Evolutionary conservation across 2,888 invertebrate species (phyloP).

Genomic region (Malthinus seriepunctatus): DNA sequence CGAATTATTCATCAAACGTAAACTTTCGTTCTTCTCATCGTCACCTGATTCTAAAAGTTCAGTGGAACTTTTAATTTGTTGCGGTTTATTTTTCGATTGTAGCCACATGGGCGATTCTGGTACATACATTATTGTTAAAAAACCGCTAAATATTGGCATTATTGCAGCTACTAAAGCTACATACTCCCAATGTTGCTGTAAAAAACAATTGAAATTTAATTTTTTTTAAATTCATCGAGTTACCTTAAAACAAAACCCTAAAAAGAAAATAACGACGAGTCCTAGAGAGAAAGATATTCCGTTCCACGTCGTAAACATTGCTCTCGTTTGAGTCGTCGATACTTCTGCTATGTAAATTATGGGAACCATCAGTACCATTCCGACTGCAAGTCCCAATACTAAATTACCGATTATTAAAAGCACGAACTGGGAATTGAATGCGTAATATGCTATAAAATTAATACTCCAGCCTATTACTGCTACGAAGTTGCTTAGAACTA

Average conservation of each 20-base stretch:
- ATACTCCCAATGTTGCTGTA: neutral
- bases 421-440: neutral
- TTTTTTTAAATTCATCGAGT: too few relatives aligned
- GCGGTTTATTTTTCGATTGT: neutral
- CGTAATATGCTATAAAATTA: neutral
- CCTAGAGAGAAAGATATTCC: neutral
- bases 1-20: too few relatives aligned
- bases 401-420: neutral
- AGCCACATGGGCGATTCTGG: neutral
- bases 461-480: neutral
- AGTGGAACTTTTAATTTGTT: neutral
- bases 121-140: neutral
- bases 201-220: neutral
- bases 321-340: neutral
- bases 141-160: neutral
- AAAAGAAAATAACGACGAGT: neutral
- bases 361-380: neutral
- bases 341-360: conserved; percentile 1
- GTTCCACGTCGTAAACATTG: neutral
- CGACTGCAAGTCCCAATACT: neutral
- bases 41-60: neutral
- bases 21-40: too few relatives aligned
- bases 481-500: neutral
- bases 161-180: neutral
- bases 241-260: neutral